These are phyloP conservation scores for Bucco capensis DNA, from an alignment of 2,113 vertebrate species.

Conservation along the genomic window DNA sequence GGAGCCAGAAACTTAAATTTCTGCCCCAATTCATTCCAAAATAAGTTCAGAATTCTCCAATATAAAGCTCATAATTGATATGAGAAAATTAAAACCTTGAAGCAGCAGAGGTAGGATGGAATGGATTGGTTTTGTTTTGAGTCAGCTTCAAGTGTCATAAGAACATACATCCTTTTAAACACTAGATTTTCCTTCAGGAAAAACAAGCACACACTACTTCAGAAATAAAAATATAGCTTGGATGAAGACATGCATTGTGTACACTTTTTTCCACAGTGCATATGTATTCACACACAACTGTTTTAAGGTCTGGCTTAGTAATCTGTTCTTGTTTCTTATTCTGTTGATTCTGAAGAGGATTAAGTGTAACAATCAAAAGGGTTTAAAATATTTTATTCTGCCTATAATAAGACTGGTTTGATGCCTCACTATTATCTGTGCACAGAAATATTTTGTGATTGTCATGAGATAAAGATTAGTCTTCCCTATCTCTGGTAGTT, in stretches of 20 bases:
- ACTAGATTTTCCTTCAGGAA: background rate
- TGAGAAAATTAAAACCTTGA: background rate
- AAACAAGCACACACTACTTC: background rate
- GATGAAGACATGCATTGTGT: background rate
- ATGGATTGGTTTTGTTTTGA: background rate
- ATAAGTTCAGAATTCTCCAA: background rate
- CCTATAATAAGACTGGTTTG: background rate
- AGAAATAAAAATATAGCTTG: background rate
- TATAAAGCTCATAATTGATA: background rate
- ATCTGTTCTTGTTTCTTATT: background rate
- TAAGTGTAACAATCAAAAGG: background rate
- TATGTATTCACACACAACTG: background rate
- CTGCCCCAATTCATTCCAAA: background rate
- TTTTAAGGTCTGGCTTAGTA: background rate
- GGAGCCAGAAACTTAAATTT: background rate
- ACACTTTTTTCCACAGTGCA: background rate
- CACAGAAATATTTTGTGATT: background rate
- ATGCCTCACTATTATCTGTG: background rate
- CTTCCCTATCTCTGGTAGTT: background rate
- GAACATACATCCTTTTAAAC: background rate
- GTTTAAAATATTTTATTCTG: background rate
- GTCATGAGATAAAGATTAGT: background rate
- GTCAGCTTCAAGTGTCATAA: background rate
- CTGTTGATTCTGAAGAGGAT: background rate
- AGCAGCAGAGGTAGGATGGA: background rate